Base-by-base conservation (phyloP, 1,140 invertebrate genomes). In the Melipona quadrifasciata region DNA sequence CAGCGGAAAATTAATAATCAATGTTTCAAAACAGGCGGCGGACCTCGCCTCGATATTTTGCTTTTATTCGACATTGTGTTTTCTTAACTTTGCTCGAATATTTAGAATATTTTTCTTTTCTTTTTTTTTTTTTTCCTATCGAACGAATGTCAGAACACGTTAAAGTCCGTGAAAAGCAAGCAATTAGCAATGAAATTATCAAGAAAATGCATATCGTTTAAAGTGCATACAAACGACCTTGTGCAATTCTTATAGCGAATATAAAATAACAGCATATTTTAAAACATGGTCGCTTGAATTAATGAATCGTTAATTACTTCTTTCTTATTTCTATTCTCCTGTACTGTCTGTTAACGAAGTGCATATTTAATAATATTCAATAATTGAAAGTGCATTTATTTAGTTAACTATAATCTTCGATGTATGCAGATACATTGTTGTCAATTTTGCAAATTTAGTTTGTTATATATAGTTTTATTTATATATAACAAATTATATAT, bases 1-100 rank as follows among this genome's bases (percentile, higher is more conserved):
- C 51, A 80, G 17, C 51, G 65, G 70, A 70, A 61, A 80, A 61
- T 72, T 80, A 72, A 58, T 72, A 80, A 80, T 80, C 68, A 39
- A 72, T 61, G 55, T 51, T 72, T 27, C 34, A 24, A 71, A 70
- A 70, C 31, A 39, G 39, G 27, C 53, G 14, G 19, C 34, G 47
- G 27, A 65, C 53, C 47, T 61, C 2, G 17, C 21, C 11, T 2
- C 4, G 31, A 4, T 8, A n/a, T 55, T 39, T 71, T 10, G 24
- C 47, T 58, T 80, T 57, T 31, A 2, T 16, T 47, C 39, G 24
- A 12, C 6, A 3, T 64, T 64, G 1, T 19, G 14, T 31, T n/a
- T 39, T 16, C 21, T 76, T 57, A 0, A 27, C 21, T 21, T 31
- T 11, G 17, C 55, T 53, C 8, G 17, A 53, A 75, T 58, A 53